Percentiles rank a stretch among this genome's conserved stretches.
phyloP scores from a whole-genome alignment of 2,888 invertebrate genomes.

The Tipula vernalis region DNA sequence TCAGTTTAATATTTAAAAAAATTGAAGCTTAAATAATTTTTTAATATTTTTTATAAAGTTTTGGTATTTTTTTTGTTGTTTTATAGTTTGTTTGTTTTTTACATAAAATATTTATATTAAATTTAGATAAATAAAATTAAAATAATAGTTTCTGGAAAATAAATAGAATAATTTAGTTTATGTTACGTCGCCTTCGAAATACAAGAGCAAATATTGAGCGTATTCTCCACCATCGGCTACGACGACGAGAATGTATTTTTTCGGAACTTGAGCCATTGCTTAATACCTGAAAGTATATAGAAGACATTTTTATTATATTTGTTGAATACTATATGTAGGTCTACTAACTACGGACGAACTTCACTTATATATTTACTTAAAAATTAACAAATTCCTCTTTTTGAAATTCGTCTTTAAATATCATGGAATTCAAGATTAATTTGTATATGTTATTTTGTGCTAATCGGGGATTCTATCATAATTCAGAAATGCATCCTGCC shows the following conservation, averaged over 20 bases:
- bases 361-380: too few species aligned
- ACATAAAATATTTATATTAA: neutral
- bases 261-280: constrained; percentile 39
- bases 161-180: constrained; percentile 23
- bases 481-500: too few species aligned
- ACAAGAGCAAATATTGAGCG: constrained; percentile 74
- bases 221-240: constrained; percentile 71
- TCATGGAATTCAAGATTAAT: too few species aligned
- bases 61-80: neutral
- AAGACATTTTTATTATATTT: neutral
- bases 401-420: too few species aligned
- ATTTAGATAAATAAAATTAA: neutral
- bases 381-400: too few species aligned
- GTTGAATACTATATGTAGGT: too few species aligned
- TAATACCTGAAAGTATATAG: constrained; percentile 32
- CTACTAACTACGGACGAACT: too few species aligned
- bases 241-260: constrained; percentile 42
- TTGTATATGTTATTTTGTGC: too few species aligned
- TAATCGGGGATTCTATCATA: too few species aligned
- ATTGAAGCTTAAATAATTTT: neutral
- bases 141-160: neutral
- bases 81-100: neutral
- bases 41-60: neutral
- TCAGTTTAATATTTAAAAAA: neutral
- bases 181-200: constrained; percentile 39